Evolutionary conservation across 2,888 invertebrate genomes (phyloP).

Genomic region (Limnephilus lunatus): DNA sequence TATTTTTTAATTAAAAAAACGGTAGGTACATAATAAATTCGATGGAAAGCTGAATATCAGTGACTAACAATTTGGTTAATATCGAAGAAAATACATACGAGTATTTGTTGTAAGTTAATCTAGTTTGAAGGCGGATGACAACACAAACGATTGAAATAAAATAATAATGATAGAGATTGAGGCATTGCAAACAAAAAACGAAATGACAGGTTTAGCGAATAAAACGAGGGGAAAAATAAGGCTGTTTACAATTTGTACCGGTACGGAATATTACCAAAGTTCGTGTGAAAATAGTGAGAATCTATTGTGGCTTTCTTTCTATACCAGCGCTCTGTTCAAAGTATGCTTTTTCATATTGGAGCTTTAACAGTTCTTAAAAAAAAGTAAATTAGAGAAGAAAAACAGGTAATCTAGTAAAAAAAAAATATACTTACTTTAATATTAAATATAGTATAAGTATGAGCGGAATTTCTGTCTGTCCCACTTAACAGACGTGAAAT

Average conservation of each 20-base stretch:
- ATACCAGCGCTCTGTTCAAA: background rate
- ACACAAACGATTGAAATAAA: background rate
- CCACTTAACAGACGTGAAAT: too few species aligned
- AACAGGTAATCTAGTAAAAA: too few species aligned
- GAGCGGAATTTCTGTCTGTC: too few species aligned
- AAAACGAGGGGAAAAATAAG: background rate
- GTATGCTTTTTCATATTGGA: background rate
- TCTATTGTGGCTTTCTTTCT: background rate
- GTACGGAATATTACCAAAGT: conserved; percentile 35
- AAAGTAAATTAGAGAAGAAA: too few species aligned
- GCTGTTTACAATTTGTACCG: conserved; percentile 37
- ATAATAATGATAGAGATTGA: conserved; percentile 10
- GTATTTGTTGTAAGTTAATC: background rate
- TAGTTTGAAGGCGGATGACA: background rate
- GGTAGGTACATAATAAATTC: too few species aligned
- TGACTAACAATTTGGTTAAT: too few species aligned
- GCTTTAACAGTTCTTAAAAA: background rate
- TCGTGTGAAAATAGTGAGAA: background rate
- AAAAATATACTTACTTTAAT: too few species aligned
- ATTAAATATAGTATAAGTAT: too few species aligned
- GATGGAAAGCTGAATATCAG: background rate
- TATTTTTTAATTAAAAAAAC: too few species aligned
- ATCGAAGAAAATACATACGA: too few species aligned
- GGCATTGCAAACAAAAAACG: background rate
- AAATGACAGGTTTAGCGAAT: conserved; percentile 10